Percentiles rank a stretch among this genome's conserved stretches.
Evolutionary conservation across 1,140 invertebrate genomes (phyloP).

Genomic region (Cydia fagiglandana): DNA sequence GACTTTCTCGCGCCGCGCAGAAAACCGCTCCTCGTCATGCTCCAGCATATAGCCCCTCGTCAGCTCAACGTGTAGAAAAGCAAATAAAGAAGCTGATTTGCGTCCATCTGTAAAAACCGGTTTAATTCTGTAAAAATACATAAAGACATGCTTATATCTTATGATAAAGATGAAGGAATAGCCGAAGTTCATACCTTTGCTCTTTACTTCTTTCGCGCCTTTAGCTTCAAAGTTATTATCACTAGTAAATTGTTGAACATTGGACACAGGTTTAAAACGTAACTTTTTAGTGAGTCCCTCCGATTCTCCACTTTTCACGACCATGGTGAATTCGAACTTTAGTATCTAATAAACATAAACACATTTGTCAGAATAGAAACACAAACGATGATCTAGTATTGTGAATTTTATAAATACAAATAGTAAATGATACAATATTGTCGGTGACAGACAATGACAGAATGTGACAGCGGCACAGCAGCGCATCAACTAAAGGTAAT

Average conservation of each 20-base stretch:
- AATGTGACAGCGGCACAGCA: neutral
- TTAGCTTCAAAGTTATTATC: constrained; percentile 56
- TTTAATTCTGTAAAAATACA: constrained; percentile 25
- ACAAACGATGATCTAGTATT: neutral
- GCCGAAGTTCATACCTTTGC: constrained; percentile 53
- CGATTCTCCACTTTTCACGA: constrained; percentile 63
- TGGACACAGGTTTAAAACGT: constrained; percentile 66
- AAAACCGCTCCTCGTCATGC: constrained; percentile 96
- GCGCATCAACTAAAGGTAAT: too few species aligned
- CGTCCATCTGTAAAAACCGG: constrained; percentile 60
- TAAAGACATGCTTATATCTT: constrained; percentile 15
- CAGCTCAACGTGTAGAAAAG: constrained; percentile 92
- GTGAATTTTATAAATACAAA: constrained; percentile 8
- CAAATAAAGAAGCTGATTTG: constrained; percentile 80
- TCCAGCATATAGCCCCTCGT: constrained; percentile 94
- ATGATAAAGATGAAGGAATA: neutral
- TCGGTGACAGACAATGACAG: neutral
- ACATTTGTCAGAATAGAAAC: constrained; percentile 8
- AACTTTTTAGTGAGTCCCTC: constrained; percentile 69
- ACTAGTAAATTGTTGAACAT: constrained; percentile 55
- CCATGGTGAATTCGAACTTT: constrained; percentile 43
- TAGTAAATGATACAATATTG: neutral
- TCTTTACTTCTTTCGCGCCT: constrained; percentile 60
- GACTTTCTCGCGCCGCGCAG: constrained; percentile 95
- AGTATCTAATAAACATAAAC: neutral